A percentile compares a stretch with the other conserved stretches of the same genome.
These are phyloP conservation scores for Ericerus pela DNA, from an alignment of 1,140 invertebrate species.

Conservation along the genomic window DNA sequence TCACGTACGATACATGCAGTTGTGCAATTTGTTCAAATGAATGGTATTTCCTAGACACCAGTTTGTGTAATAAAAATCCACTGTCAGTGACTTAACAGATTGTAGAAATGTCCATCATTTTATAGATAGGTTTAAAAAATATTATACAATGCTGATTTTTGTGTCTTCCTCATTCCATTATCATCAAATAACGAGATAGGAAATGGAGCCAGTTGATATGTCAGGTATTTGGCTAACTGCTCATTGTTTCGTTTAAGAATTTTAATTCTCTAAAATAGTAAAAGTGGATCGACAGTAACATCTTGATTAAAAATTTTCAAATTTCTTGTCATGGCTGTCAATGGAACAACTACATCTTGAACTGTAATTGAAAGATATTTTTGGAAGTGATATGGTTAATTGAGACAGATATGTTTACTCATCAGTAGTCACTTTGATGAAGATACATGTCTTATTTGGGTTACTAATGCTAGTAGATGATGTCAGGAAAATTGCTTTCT, in stretches of 20 bases:
- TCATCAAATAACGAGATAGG: slow-evolving; percentile 30
- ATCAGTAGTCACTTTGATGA: too few relatives aligned
- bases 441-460: too few relatives aligned
- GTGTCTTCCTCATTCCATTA: slow-evolving; percentile 31
- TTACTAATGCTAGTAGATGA: too few relatives aligned
- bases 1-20: too few relatives aligned
- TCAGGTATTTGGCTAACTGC: slow-evolving; percentile 27
- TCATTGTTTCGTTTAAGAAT: slow-evolving; percentile 27
- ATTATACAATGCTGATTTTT: slow-evolving; percentile 28
- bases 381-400: too few relatives aligned
- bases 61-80: slow-evolving; percentile 22
- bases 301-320: slow-evolving; percentile 26
- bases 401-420: too few relatives aligned
- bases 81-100: slow-evolving; percentile 19
- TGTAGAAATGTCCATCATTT: neutral
- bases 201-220: slow-evolving; percentile 31
- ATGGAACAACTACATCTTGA: slow-evolving; percentile 22
- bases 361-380: too few relatives aligned
- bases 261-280: slow-evolving; percentile 31
- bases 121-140: slow-evolving; percentile 19
- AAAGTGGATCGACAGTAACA: slow-evolving; percentile 28
- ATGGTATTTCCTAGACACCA: too few relatives aligned
- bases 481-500: too few relatives aligned
- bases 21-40: too few relatives aligned
- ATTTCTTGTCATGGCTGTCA: neutral